Base-by-base conservation (phyloP, 2,113 vertebrate species). In the Sander lucioperca region DNA sequence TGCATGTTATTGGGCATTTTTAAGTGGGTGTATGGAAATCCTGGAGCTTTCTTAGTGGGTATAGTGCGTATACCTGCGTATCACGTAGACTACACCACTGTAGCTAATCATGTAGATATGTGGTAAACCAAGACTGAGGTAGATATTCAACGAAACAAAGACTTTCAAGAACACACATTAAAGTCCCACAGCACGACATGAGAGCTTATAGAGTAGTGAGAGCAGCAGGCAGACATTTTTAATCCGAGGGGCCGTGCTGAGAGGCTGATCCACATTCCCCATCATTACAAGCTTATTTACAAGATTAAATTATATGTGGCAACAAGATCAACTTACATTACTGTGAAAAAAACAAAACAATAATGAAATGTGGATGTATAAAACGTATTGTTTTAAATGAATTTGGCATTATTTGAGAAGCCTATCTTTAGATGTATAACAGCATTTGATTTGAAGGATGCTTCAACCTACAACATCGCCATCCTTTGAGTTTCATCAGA, bases 81-180 rank as follows among this genome's bases (percentile, higher is more conserved):
- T 43, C 39, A 43, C 39, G 33, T 33, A 33, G 33, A 33, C 33
- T 33, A 33, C 33, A 33, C 33, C 33, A 33, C 33, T 33, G 33
- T 33, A 70, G 72, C 82, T 74, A 51, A 88, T 82, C 51, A 80
- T 78, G 80, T 74, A 64, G 69, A 74, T 43, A 66, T 85, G 87
- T 88, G 78, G 86, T 89, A 85, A 91, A 90, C 87, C 82, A 89
- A 91, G 88, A 89, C 70, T 91, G 93, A 94, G 93, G 93, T 94
- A 93, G 92, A 89, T 93, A 78, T 84, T 84, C 45, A 84, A 67
- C 47, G 21, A 79, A 84, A 90, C 43, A 82, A 74, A 85, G 63
- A 74, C 45, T 77, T 79, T 48, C 2, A 58, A 43, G 77, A 84
- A 86, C 64, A 83, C 77, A 75, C 54, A 81, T 61, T 74, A 68